These are phyloP conservation scores for Takifugu bimaculatus DNA, from an alignment of 2,113 vertebrate genomes.

Conservation along the genomic window DNA sequence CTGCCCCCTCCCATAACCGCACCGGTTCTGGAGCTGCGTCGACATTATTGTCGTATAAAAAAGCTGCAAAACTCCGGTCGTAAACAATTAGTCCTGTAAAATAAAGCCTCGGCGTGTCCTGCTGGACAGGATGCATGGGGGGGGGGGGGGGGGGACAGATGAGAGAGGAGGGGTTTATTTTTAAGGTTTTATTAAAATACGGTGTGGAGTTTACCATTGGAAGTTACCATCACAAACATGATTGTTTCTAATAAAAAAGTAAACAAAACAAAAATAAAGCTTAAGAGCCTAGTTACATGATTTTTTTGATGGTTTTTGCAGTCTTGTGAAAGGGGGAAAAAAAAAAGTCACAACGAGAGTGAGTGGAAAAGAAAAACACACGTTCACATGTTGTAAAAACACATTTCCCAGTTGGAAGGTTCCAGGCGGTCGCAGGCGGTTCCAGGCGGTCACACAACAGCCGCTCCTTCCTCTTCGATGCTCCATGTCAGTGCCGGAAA, in stretches of 20 bases:
- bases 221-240: constrained; percentile 86
- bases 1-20: constrained; percentile 50
- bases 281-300: constrained; percentile 82
- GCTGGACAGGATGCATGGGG: neutral
- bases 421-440: constrained; percentile 68
- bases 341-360: constrained; percentile 70
- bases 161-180: constrained; percentile 49
- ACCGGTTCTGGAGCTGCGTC: constrained; percentile 32
- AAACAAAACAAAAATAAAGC: constrained; percentile 81
- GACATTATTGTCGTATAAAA: constrained; percentile 35
- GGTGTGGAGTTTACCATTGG: constrained; percentile 82
- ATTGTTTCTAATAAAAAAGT: constrained; percentile 86
- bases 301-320: constrained; percentile 73
- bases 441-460: constrained; percentile 69
- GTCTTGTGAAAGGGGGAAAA: constrained; percentile 72
- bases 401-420: constrained; percentile 78
- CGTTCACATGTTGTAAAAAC: constrained; percentile 81
- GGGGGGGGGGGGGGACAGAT: neutral
- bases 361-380: constrained; percentile 60
- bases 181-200: constrained; percentile 85
- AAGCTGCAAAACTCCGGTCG: constrained; percentile 22
- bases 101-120: neutral
- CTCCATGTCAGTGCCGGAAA: constrained; percentile 73
- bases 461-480: constrained; percentile 71
- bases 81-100: constrained; percentile 46